A percentile compares a stretch with the other conserved stretches of the same genome.
Evolutionary conservation across 1,140 invertebrate species (phyloP).

Genomic region (Nephotettix cincticeps): DNA sequence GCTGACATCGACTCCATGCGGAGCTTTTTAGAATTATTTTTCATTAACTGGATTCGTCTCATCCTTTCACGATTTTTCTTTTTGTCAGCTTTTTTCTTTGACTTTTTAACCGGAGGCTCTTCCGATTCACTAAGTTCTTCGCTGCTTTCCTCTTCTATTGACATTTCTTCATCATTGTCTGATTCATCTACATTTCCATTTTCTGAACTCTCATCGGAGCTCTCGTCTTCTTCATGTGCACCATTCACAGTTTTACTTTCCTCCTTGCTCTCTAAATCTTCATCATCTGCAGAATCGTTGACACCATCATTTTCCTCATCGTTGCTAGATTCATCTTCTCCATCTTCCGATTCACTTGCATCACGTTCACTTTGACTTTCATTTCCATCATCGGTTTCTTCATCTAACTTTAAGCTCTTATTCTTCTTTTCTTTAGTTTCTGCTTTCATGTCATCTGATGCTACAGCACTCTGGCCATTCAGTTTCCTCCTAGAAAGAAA

Average conservation of each 20-base stretch:
- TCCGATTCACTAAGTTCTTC: not conserved
- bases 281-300: not conserved
- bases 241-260: not conserved
- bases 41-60: not conserved
- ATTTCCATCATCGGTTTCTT: not conserved
- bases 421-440: not conserved
- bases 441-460: too few relatives aligned
- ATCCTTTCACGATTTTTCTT: not conserved
- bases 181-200: not conserved
- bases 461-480: too few relatives aligned
- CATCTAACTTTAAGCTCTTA: too few relatives aligned
- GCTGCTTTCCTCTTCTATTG: not conserved
- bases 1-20: not conserved
- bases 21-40: not conserved
- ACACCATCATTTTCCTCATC: not conserved
- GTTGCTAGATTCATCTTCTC: not conserved
- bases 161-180: not conserved
- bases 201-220: not conserved
- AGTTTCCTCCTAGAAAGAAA: too few relatives aligned
- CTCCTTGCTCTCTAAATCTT: not conserved
- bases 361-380: not conserved
- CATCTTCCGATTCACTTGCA: not conserved
- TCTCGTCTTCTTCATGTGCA: not conserved
- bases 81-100: not conserved
- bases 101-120: not conserved